Evolutionary conservation across 2,113 vertebrate species (phyloP).

Genomic region (Chaetops frenatus): DNA sequence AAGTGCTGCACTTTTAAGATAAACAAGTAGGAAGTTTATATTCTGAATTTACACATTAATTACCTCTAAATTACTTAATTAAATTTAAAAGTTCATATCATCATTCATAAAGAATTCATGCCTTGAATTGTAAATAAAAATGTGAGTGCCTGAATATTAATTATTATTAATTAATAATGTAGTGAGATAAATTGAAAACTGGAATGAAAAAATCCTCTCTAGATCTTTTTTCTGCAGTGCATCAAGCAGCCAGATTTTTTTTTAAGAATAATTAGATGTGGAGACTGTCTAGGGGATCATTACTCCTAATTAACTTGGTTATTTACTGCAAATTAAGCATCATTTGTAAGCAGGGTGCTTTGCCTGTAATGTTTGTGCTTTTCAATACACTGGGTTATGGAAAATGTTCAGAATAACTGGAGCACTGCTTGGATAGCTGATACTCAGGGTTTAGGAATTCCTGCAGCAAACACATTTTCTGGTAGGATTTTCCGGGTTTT

Average conservation of each 20-base stretch:
- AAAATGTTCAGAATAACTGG: not conserved
- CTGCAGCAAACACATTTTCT: not conserved
- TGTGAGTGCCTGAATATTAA: slow-evolving; percentile 90
- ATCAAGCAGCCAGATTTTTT: slow-evolving; percentile 64
- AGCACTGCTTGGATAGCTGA: not conserved
- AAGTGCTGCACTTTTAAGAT: slow-evolving; percentile 40
- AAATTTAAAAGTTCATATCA: slow-evolving; percentile 86
- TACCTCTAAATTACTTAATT: slow-evolving; percentile 93
- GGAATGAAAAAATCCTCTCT: slow-evolving; percentile 71
- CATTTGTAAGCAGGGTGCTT: slow-evolving; percentile 72
- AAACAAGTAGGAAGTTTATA: slow-evolving; percentile 61
- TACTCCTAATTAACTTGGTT: slow-evolving; percentile 93
- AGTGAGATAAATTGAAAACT: slow-evolving; percentile 80
- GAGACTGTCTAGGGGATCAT: slow-evolving; percentile 84
- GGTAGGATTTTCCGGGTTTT: not conserved
- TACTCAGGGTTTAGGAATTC: not conserved
- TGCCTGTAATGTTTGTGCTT: slow-evolving; percentile 49
- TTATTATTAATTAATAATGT: slow-evolving; percentile 95
- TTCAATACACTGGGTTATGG: slow-evolving; percentile 14
- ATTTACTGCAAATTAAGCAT: slow-evolving; percentile 85
- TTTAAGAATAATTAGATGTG: slow-evolving; percentile 80
- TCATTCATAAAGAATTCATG: slow-evolving; percentile 93
- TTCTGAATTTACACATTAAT: slow-evolving; percentile 86
- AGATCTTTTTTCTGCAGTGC: slow-evolving; percentile 71
- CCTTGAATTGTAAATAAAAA: slow-evolving; percentile 88